These are phyloP conservation scores for Dasyprocta punctata DNA, from an alignment of 2,113 vertebrate genomes.

Conservation along the genomic window DNA sequence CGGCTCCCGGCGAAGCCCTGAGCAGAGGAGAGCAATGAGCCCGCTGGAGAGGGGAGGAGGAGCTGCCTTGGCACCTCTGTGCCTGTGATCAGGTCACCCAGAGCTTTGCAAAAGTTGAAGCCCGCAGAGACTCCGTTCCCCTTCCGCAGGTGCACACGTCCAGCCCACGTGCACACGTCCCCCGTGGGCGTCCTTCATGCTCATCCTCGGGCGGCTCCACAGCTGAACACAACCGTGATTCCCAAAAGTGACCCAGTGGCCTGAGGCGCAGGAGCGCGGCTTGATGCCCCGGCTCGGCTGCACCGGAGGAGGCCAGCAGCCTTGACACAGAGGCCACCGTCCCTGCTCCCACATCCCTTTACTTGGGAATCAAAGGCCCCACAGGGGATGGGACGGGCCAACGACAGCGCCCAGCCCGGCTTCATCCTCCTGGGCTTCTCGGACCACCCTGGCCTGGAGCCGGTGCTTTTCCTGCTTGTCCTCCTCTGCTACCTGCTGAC, in stretches of 20 bases:
- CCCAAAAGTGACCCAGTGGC: too few relatives aligned
- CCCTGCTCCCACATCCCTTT: too few relatives aligned
- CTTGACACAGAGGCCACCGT: too few relatives aligned
- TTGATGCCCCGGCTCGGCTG: not conserved
- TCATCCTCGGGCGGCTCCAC: not conserved
- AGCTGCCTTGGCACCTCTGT: too few relatives aligned
- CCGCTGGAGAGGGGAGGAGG: not conserved
- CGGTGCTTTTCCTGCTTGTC: constrained; percentile 19
- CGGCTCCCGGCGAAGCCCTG: not conserved
- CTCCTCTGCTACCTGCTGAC: too few relatives aligned
- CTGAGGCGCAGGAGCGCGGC: too few relatives aligned
- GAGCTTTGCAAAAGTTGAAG: not conserved
- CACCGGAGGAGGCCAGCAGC: not conserved
- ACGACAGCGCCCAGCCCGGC: not conserved
- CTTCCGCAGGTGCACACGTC: not conserved
- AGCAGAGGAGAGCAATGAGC: not conserved
- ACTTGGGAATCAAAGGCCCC: not conserved
- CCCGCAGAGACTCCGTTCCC: not conserved
- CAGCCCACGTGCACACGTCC: not conserved
- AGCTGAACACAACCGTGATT: not conserved
- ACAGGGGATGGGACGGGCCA: not conserved
- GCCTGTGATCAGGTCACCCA: not conserved
- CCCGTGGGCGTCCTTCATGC: not conserved
- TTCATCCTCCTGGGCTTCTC: constrained; percentile 69
- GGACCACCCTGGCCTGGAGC: constrained; percentile 36